Evolutionary conservation across 92 coral and sea anemone species (phyloP).

Genomic region (Heteractis magnifica): DNA sequence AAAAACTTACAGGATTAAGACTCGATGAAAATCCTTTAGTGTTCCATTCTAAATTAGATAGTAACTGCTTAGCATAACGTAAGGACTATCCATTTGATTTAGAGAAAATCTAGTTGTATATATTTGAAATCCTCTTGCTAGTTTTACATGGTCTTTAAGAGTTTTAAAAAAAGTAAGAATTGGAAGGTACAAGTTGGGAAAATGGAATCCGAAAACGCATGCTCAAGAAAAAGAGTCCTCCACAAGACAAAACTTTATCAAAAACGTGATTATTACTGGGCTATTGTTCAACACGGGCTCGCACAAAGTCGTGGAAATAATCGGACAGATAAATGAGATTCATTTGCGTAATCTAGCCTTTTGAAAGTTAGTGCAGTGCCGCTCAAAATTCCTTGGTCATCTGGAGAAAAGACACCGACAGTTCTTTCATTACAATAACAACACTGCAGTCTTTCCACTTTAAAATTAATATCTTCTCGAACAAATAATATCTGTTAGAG

Average conservation of each 20-base stretch:
- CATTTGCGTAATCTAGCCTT: slow-evolving; percentile 54
- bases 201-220: not conserved
- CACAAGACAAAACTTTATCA: not conserved
- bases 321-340: slow-evolving; percentile 51
- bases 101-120: not conserved
- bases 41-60: slow-evolving; percentile 31
- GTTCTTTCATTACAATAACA: slow-evolving; percentile 51
- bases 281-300: slow-evolving; percentile 13
- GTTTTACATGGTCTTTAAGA: not conserved
- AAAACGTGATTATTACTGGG: not conserved
- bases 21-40: slow-evolving; percentile 27
- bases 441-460: slow-evolving; percentile 33
- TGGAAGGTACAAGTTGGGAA: not conserved
- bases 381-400: slow-evolving; percentile 56
- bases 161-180: not conserved
- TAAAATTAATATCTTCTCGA: slow-evolving; percentile 45
- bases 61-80: slow-evolving; percentile 7
- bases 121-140: not conserved
- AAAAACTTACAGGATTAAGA: slow-evolving; percentile 30
- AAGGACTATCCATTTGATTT: not conserved
- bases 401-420: slow-evolving; percentile 59
- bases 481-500: slow-evolving; percentile 23
- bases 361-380: slow-evolving; percentile 39
- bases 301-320: slow-evolving; percentile 50
- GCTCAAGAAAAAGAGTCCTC: not conserved